Percentiles rank a stretch among this genome's conserved stretches.
Conservation (phyloP, 2,888 invertebrate species). For the Aspidiotus rigidus region DNA sequence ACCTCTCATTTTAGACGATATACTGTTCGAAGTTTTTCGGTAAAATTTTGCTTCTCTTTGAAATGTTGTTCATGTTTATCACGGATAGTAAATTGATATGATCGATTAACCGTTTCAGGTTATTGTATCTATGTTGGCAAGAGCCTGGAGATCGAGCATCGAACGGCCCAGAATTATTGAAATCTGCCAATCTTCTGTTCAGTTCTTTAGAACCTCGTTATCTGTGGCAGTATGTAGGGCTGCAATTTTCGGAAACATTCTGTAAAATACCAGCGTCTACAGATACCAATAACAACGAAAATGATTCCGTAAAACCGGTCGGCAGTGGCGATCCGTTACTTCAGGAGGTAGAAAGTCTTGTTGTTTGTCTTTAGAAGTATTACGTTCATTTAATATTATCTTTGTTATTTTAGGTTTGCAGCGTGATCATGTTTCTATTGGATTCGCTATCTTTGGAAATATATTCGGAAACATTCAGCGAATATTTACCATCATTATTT, state of each 20-base stretch:
- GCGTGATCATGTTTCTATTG: slow-evolving; percentile 62
- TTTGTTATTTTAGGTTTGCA: slow-evolving; percentile 52
- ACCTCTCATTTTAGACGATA: slow-evolving; percentile 62
- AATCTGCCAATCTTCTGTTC: slow-evolving; percentile 74
- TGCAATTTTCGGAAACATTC: slow-evolving; percentile 54
- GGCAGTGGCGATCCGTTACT: slow-evolving; percentile 56
- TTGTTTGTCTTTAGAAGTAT: neutral
- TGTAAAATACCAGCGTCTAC: slow-evolving; percentile 38
- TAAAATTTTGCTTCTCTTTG: slow-evolving; percentile 23
- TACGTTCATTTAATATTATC: slow-evolving; percentile 7
- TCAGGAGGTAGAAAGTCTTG: slow-evolving; percentile 38
- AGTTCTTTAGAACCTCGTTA: slow-evolving; percentile 75
- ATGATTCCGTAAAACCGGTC: slow-evolving; percentile 46
- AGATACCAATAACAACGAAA: slow-evolving; percentile 33
- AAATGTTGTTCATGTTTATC: neutral
- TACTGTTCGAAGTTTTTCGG: slow-evolving; percentile 68
- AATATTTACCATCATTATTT: slow-evolving; percentile 67
- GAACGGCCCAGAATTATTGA: slow-evolving; percentile 56
- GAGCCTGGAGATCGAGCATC: slow-evolving; percentile 37
- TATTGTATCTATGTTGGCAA: slow-evolving; percentile 39
- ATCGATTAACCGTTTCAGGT: slow-evolving; percentile 33
- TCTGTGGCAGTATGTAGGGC: slow-evolving; percentile 71
- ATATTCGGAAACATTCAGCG: slow-evolving; percentile 64
- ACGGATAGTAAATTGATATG: neutral
- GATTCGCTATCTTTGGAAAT: slow-evolving; percentile 67